Conservation (phyloP, 2,113 vertebrate species). For the Progne subis region DNA sequence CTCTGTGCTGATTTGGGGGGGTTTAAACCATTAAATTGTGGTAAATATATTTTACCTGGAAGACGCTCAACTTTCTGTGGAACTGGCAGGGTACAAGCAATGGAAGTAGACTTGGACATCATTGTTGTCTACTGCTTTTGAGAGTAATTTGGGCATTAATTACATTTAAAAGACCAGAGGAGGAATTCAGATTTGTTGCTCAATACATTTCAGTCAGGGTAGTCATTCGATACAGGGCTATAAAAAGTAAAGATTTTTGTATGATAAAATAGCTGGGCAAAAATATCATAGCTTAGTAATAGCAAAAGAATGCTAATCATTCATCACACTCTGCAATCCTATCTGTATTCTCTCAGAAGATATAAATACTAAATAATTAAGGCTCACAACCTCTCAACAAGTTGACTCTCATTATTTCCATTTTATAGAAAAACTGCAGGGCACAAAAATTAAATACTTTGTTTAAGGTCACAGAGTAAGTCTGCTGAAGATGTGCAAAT, state of each 20-base stretch:
- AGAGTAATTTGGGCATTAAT: neutral
- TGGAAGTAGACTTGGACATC: neutral
- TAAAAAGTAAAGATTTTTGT: neutral
- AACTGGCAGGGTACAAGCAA: neutral
- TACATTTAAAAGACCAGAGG: neutral
- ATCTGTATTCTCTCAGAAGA: neutral
- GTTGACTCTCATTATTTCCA: neutral
- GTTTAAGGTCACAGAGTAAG: neutral
- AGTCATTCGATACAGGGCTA: neutral
- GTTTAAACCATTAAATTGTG: neutral
- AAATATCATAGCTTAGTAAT: neutral
- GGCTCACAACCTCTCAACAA: neutral
- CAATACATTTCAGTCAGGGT: neutral
- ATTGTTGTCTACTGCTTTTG: neutral
- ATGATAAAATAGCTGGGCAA: neutral
- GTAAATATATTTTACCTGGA: neutral
- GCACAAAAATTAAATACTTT: neutral
- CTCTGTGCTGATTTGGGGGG: fast-evolving
- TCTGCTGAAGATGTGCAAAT: neutral
- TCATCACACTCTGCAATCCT: neutral
- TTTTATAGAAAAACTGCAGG: neutral
- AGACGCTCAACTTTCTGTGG: neutral
- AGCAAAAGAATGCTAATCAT: neutral
- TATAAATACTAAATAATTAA: conserved; percentile 25
- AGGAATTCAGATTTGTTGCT: neutral